Base-by-base conservation (phyloP, 2,888 invertebrate species). In the Galerucella nymphaeae region DNA sequence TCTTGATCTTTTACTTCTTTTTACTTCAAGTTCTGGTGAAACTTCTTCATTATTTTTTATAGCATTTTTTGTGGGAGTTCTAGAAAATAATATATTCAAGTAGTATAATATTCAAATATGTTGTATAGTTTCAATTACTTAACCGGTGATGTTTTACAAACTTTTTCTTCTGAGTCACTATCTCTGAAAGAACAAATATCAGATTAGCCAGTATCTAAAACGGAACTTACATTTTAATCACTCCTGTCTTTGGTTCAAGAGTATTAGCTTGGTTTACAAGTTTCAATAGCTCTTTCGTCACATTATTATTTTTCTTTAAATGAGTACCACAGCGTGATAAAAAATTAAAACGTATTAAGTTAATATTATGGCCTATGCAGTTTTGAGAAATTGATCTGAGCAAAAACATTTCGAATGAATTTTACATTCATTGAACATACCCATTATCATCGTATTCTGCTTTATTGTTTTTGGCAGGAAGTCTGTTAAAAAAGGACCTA, bases 401-500 rank as follows among this genome's bases (percentile, higher is more conserved):
- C 16, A 72, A 14, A 66, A 66, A 67, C 70, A 69, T 71, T 64
- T 62, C 73, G 53, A 42, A 38, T 38, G 9, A 9, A 59, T 58
- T 50, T 64, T 50, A 20, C 53, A 42, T 70, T 58, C 69, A 72
- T 41, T 57, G 11, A 70, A 77, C 77, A 66, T 77, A 77, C 77
- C 77, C 71, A 71, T 72, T 63, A 71, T 30, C 73, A 72, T 72
- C 66, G 71, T 66, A 41, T 50, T 65, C 59, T 58, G 20, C 58
- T 55, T 68, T 55, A 59, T 69, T 53, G 55, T 48, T 63, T 63
- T 75, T 73, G 18, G 73, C 23, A 48, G 76, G 59, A 48, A 74
- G 55, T 68, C 67, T 70, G 41, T 64, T 74, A 70, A 77, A 77
- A 67, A 75, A 76, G 30, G 75, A 77, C 45, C 77, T 76, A 48